A percentile compares a stretch with the other conserved stretches of the same genome.
Conservation (phyloP, 2,888 invertebrate species). For the Bembecia ichneumoniformis region DNA sequence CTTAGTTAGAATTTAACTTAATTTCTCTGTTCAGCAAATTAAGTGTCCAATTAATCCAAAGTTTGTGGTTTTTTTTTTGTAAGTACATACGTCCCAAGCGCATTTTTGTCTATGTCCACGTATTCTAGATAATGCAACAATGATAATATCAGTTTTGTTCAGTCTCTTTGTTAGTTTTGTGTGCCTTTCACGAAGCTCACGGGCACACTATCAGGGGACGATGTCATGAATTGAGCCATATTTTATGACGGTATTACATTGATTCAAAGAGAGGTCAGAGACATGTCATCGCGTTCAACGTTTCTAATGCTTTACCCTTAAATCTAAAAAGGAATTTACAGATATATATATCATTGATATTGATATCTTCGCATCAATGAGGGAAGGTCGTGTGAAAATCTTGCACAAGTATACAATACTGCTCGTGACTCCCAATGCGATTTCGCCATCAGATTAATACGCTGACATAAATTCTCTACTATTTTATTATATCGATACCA, state of each 20-base stretch:
- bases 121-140: no score
- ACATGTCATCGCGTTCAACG: not conserved
- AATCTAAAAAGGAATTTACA: constrained; percentile 41
- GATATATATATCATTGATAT: constrained; percentile 47
- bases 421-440: constrained; percentile 59
- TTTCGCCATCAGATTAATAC: constrained; percentile 57
- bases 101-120: no score
- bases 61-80: no score
- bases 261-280: not conserved
- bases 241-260: no score
- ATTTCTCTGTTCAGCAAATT: no score
- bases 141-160: no score
- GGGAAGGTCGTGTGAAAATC: constrained; percentile 52
- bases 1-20: no score
- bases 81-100: not conserved
- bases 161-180: no score
- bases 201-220: no score
- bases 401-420: constrained; percentile 45
- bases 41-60: no score
- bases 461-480: constrained; percentile 59
- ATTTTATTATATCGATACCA: constrained; percentile 55
- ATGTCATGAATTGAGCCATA: no score
- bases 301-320: not conserved
- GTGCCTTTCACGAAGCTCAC: no score
- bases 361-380: constrained; percentile 33